These are phyloP conservation scores for Acronicta leporina DNA, from an alignment of 2,888 invertebrate genomes.

Conservation along the genomic window DNA sequence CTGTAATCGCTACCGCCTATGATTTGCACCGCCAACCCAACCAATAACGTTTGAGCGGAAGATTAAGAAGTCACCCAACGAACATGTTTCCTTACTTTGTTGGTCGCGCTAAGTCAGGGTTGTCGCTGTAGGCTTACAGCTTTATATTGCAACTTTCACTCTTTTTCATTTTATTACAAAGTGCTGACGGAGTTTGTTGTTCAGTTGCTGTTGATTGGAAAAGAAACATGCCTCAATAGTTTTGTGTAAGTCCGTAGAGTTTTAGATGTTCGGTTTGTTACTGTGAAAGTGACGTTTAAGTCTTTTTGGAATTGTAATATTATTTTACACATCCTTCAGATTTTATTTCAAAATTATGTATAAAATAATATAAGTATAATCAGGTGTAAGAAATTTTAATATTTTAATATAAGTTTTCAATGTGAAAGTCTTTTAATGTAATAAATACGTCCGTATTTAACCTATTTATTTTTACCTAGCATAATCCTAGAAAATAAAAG, in stretches of 20 bases:
- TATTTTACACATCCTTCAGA: too few species aligned
- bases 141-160: conserved; percentile 45
- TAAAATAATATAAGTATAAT: too few species aligned
- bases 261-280: not conserved
- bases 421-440: too few species aligned
- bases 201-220: conserved; percentile 19
- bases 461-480: too few species aligned
- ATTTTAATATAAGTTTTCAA: too few species aligned
- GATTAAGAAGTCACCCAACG: conserved; percentile 78
- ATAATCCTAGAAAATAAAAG: not conserved
- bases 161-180: conserved; percentile 40
- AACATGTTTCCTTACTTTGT: conserved; percentile 78
- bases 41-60: conserved; percentile 66
- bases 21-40: conserved; percentile 24
- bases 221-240: conserved; percentile 12
- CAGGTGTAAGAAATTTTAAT: too few species aligned
- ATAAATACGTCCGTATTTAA: too few species aligned
- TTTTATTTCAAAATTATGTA: too few species aligned
- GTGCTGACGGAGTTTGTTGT: conserved; percentile 23
- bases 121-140: conserved; percentile 54
- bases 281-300: not conserved
- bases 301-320: too few species aligned
- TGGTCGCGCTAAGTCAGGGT: conserved; percentile 64
- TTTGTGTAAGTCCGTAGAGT: conserved; percentile 1
- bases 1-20: conserved; percentile 38